Evolutionary conservation across 2,797 vertebrate species (phyloP), one percentile per base, ranked within the genome.

Genomic region (Sciaenops ocellatus): DNA sequence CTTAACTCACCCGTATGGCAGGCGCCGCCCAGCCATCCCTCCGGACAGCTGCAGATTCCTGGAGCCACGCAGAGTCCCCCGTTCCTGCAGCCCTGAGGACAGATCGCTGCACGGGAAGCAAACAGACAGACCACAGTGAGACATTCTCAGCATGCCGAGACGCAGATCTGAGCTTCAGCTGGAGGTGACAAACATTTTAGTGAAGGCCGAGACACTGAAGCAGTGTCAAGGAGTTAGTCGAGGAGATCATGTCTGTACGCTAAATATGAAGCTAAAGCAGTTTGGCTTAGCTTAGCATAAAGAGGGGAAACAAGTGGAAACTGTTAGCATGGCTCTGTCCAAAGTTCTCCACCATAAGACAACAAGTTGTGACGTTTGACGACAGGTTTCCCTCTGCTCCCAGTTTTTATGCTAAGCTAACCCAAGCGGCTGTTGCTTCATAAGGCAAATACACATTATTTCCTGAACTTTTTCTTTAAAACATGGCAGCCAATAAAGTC

Each of bases 21-120:
- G 48, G 96, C 96, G 15, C 96, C 96, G 5, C 96, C 96, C 3
- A 97, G 82, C 96, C 96, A 97, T 77, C 96, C 96, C 52, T 96
- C 95, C 2, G 85, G 93, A 92, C 97, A 97, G 95, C 95, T 97
- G 91, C 97, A 97, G 94, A 97, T 96, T 93, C 96, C 97, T 73
- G 96, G 97, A 83, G 95, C 95, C 90, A 97, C 93, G 64, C 96
- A 97, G 85, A 92, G 78, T 20, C 96, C 96, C n/a, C 95, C 96
- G 67, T 97, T 97, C 63, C 87, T 92, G 61, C 96, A 97, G 82
- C 96, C 96, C 80, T 97, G 96, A 18, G 96, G 95, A 92, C 96
- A 97, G 81, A 96, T 94, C 5, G 97, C 96, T 98, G 90, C 54
- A 48, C 0, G 0, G 34, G 78, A 34, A 8, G 34, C 34, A 38